phyloP scores from a whole-genome alignment of 2,888 invertebrate genomes.

The Lasioglossum morio region DNA sequence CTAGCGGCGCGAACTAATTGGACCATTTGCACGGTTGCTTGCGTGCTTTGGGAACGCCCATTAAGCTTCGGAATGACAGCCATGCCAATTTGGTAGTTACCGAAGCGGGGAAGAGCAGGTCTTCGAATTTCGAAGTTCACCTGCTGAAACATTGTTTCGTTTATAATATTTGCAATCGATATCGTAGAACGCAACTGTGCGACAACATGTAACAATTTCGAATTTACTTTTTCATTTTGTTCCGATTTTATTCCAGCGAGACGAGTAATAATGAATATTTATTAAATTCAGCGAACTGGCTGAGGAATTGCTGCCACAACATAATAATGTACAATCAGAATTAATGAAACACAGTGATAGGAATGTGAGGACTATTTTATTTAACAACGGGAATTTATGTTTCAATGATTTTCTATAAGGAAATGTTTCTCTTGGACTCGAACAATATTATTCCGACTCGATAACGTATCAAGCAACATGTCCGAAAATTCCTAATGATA shows the following conservation, averaged over 20 bases:
- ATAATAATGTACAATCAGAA: background rate
- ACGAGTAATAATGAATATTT: background rate
- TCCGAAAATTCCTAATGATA: background rate
- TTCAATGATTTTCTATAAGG: background rate
- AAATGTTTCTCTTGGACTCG: background rate
- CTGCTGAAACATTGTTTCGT: background rate
- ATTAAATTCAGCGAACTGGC: background rate
- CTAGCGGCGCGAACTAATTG: background rate
- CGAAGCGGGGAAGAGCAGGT: background rate
- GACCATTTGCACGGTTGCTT: background rate
- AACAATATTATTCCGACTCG: background rate
- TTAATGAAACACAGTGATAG: background rate
- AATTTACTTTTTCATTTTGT: too few relatives aligned
- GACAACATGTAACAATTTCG: background rate
- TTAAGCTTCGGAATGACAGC: background rate
- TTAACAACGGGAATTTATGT: background rate
- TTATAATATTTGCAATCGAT: background rate
- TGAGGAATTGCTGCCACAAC: too few relatives aligned
- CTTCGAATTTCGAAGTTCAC: background rate
- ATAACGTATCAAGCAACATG: too few relatives aligned
- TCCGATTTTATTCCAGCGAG: background rate
- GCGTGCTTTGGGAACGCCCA: background rate
- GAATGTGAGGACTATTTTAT: background rate
- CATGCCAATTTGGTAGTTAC: background rate
- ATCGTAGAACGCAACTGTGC: background rate